Evolutionary conservation across 2,113 vertebrate genomes (phyloP), one percentile per base, ranked within the genome.

Genomic region (Holacanthus passer): DNA sequence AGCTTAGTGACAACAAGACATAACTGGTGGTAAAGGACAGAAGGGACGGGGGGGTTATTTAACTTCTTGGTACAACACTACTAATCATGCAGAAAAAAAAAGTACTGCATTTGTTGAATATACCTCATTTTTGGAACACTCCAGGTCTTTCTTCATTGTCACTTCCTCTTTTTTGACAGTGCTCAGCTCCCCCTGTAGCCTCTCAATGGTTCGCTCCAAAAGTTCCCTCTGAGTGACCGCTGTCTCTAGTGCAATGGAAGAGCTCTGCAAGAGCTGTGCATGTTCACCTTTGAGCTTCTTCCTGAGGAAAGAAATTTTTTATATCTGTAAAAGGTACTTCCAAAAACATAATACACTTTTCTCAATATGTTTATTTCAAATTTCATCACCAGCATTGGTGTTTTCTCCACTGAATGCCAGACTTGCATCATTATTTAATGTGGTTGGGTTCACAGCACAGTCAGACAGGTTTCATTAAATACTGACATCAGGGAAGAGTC

Each of bases 101-200:
- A 74, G 24, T 22, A 16, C 2, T n/a, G 20, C 58, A 56, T 35
- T 22, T 55, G 31, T 20, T 52, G 45, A 63, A 24, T 27, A 9
- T n/a, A 89, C 92, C 91, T 95, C 81, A 48, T 83, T 77, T 67
- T 94, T 87, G 31, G 4, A 76, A 65, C 6, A 19, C 12, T 73
- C 22, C 52, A 67, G 81, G 27, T 95, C 93, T 66, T 88, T 89
- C 31, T 89, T 83, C 37, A 91, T 69, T 60, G 73, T 80, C 2
- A 70, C 87, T 81, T 83, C 92, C 24, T 95, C 89, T 76, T 81
- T 87, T 4, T 80, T 4, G 7, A 84, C 85, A 0, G 66, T 65
- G 29, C 88, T 89, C 68, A 96, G 60, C 69, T 95, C 93, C 70
- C 69, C 86, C 79, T 39, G 83, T 22, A 96, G 76, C 59, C 88